Base-by-base conservation (phyloP, 1,140 invertebrate species). In the Bombus waltoni region DNA sequence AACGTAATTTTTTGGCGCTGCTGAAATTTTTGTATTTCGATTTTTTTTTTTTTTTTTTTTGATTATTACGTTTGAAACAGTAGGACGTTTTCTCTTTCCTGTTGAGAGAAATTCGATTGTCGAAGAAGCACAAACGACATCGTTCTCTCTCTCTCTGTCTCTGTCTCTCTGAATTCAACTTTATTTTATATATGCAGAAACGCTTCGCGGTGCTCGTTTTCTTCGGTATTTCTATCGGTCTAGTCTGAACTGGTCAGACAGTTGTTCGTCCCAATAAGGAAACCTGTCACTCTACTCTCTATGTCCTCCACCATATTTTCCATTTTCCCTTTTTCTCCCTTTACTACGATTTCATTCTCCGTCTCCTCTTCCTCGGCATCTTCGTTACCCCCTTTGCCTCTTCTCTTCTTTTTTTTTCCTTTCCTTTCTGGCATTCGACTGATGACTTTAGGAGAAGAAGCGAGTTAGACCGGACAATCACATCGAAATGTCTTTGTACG, bases 401-500 rank as follows among this genome's bases (percentile, higher is more conserved):
- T 57, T 72, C 76, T 35, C 32, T 35, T 1, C 6, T 3, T 6
- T 44, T 59, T 75, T 80, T 35, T 35, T 32, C 32, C 32, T 18
- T 32, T 44, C 44, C 6, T 53, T 53, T 53, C 65, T 25, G 42
- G 35, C 18, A 15, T 66, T 42, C 83, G 59, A 81, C 32, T 35
- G 71, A 68, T 66, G 83, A 66, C 83, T 71, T 47, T 25, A 42
- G 35, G 35, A 59, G 44, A 57, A 65, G 44, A 44, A 53, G 71
- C 44, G 47, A 40, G 76, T 44, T n/a, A 53, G 44, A 35, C n/a
- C 72, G 73, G 35, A 73, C 85, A 53, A 76, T 83, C 80, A 32
- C 65, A 66, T 83, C 40, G 70, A 81, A 71, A 71, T 62, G 73
- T 83, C 73, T 86, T 77, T 70, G 73, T 83, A 42, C 85, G 32